These are phyloP conservation scores for Thyatira batis DNA, from an alignment of 2,888 invertebrate genomes.

Conservation along the genomic window DNA sequence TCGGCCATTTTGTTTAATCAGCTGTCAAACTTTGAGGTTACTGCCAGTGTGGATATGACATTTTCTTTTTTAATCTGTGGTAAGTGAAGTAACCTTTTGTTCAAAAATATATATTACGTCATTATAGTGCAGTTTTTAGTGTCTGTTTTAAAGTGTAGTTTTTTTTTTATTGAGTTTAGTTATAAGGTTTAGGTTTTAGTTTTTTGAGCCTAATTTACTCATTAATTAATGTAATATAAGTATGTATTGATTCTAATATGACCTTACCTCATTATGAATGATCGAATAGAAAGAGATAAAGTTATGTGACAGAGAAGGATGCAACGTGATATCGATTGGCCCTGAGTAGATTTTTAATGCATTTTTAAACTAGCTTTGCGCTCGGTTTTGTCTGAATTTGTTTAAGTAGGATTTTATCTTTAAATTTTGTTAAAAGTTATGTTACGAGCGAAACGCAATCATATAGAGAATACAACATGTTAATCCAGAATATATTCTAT, in stretches of 20 bases:
- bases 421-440: too few relatives aligned
- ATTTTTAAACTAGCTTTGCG: not conserved
- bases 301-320: not conserved
- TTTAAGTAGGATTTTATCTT: too few relatives aligned
- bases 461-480: too few relatives aligned
- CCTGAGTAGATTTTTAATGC: not conserved
- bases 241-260: not conserved
- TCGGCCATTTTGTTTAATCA: conserved; percentile 48
- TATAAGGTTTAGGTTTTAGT: not conserved
- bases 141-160: not conserved
- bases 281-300: not conserved
- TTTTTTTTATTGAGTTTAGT: not conserved
- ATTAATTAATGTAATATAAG: not conserved
- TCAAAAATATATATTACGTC: not conserved
- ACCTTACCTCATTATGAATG: not conserved
- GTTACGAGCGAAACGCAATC: too few relatives aligned
- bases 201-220: not conserved
- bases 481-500: too few relatives aligned
- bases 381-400: too few relatives aligned
- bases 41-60: conserved; percentile 22
- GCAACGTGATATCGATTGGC: not conserved
- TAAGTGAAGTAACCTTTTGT: conserved; percentile 14
- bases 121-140: not conserved
- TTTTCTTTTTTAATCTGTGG: conserved; percentile 11
- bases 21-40: conserved; percentile 48